Evolutionary conservation across 2,888 invertebrate genomes (phyloP).

Genomic region (Pheosia tremula): DNA sequence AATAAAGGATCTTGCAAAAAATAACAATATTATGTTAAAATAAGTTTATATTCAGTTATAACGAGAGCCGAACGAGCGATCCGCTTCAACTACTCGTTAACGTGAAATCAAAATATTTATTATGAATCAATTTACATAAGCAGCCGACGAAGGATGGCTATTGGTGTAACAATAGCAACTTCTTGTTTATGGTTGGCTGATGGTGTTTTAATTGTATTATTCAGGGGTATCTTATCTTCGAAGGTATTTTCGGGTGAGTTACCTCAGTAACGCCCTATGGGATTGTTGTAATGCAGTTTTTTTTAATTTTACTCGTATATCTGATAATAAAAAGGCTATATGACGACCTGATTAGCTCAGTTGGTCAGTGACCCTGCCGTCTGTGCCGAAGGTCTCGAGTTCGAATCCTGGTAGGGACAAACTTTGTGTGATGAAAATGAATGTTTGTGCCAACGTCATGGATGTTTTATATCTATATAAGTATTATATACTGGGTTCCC

Average conservation of each 20-base stretch:
- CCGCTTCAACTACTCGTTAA: slow-evolving; percentile 74
- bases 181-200: slow-evolving; percentile 24
- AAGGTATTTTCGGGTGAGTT: neutral
- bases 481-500: too few species aligned
- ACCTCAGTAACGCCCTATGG: too few species aligned
- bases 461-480: too few species aligned
- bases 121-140: slow-evolving; percentile 81
- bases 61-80: slow-evolving; percentile 70
- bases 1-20: slow-evolving; percentile 63
- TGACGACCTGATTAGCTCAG: too few species aligned
- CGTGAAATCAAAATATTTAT: slow-evolving; percentile 79
- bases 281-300: too few species aligned
- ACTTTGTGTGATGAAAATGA: too few species aligned
- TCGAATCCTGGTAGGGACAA: too few species aligned
- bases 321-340: too few species aligned
- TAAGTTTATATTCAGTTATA: slow-evolving; percentile 67
- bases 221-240: neutral
- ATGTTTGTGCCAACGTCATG: too few species aligned
- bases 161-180: slow-evolving; percentile 41
- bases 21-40: slow-evolving; percentile 78
- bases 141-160: slow-evolving; percentile 65
- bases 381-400: too few species aligned
- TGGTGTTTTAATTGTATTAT: slow-evolving; percentile 1
- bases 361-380: too few species aligned
- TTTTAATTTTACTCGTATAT: too few species aligned